Conservation (phyloP, 2,888 invertebrate genomes). For the Mythimna loreyi region DNA sequence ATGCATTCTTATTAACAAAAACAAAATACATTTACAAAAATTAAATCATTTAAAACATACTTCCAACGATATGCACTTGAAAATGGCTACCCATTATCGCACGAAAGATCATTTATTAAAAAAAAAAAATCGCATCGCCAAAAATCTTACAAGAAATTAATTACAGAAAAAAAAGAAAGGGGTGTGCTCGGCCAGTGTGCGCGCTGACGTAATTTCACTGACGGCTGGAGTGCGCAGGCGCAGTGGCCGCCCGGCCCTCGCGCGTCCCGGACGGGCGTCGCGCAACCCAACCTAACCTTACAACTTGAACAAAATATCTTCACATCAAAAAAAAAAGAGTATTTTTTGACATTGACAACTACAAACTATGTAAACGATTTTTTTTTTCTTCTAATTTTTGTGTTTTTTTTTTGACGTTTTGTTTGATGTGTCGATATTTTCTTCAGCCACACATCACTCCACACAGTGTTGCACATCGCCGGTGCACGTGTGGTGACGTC, state of each 20-base stretch:
- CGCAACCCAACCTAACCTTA: conserved; percentile 52
- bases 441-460: conserved; percentile 55
- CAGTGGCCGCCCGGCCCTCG: conserved; percentile 84
- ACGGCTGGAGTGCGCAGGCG: conserved; percentile 77
- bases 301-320: conserved; percentile 59
- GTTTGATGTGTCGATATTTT: conserved; percentile 66
- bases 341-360: conserved; percentile 31
- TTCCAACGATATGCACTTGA: conserved; percentile 29
- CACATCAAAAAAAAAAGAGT: conserved; percentile 53
- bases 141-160: conserved; percentile 88
- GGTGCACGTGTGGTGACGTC: conserved; percentile 83
- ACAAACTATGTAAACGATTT: background rate
- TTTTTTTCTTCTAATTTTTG: conserved; percentile 6
- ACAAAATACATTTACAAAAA: conserved; percentile 23
- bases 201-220: conserved; percentile 85
- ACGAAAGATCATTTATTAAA: conserved; percentile 57
- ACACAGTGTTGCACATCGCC: conserved; percentile 67
- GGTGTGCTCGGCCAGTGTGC: conserved; percentile 82
- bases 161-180: conserved; percentile 89
- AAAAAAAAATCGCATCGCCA: conserved; percentile 78
- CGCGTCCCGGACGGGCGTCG: conserved; percentile 81
- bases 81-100: conserved; percentile 57
- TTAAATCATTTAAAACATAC: conserved; percentile 47
- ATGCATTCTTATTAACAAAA: background rate
- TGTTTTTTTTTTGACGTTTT: conserved; percentile 56